Base-by-base conservation (phyloP, 2,888 invertebrate species). In the Candidula unifasciata region DNA sequence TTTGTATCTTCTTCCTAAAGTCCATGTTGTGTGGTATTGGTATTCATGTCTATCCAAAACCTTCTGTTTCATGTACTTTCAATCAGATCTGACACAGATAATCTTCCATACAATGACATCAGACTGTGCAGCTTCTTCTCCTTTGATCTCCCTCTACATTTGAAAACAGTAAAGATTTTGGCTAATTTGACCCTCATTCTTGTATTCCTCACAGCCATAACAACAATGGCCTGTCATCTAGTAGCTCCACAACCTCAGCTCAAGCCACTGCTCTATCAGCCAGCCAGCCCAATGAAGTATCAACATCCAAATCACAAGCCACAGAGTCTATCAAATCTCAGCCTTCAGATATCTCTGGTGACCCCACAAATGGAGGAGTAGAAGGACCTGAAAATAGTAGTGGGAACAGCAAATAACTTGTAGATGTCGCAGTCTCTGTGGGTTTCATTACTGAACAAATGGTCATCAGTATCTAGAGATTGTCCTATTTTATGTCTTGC, bases 231-330 rank as follows among this genome's bases (percentile, higher is more conserved):
- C 24, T 16, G n/a, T 30, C 82, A 13, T n/a, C 74, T 16, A 27
- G 18, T 24, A 64, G 44, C 35, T 21, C 64, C 2, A 18, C 80
- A 27, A 21, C 80, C 35, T 21, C 27, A 35, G 24, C 73, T 6
- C 44, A 44, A 27, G 10, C 44, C 33, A 57, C 71, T 10, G 27
- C 18, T 33, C 33, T 54, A 80, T 13, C 68, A 35, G 35, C 24
- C 30, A 80, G 6, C 54, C 80, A 80, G 21, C 57, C 80, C 21
- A 68, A 54, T 69, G 80, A 71, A 10, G n/a, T 54, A n/a, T 33
- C 54, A 44, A 21, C 80, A 21, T 33, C 80, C 37, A 33, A 57
- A 37, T 24, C 44, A 68, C 80, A 66, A 80, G 44, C 30, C 6
- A 68, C 73, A 44, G 44, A 73, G 44, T 2, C 44, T 6, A 27